Evolutionary conservation across 2,888 invertebrate genomes (phyloP), one percentile per base, ranked within the genome.

Genomic region (Drosophila pegasa): DNA sequence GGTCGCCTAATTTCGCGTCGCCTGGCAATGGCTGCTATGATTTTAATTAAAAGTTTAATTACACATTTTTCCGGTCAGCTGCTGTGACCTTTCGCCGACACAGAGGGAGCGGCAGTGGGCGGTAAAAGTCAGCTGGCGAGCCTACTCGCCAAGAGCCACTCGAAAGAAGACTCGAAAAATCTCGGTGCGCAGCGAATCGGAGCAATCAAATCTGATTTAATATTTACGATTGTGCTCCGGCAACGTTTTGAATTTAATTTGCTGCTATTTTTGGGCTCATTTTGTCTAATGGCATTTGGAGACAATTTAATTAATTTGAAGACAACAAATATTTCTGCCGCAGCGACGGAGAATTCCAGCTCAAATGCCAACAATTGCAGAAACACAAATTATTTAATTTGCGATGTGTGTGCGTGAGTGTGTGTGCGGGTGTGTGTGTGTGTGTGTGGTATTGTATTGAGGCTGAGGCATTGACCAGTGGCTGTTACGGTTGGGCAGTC

Each of bases 11-110:
- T 71, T 41, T 48, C 25, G 29, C 41, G 16, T 12, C 12, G n/a
- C 61, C 61, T 66, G 82, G 56, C 79, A 71, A 25, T 64, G 50
- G 50, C 65, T 83, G 80, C 77, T 66, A 80, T 68, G 87, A 25
- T 52, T 83, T 83, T 83, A 83, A 86, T 83, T 88, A 83, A 88
- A 83, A 86, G 57, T 87, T 75, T 57, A 83, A 88, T 88, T 88
- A 65, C 69, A 55, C 56, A 71, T 62, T 70, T 73, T 77, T 55
- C 55, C 58, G 71, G 52, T 45, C 62, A 50, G 14, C 40, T 52
- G 12, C 56, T 22, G 40, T 62, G 75, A 75, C 78, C 70, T 77
- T 72, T 67, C 54, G 41, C 22, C n/a, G n/a, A 41, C 45, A 18
- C 29, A 1, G 9, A 29, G 31, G 3, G 31, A 31, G 31, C 2